phyloP scores from a whole-genome alignment of 1,140 invertebrate species.

The Hylyphantes graminicola region DNA sequence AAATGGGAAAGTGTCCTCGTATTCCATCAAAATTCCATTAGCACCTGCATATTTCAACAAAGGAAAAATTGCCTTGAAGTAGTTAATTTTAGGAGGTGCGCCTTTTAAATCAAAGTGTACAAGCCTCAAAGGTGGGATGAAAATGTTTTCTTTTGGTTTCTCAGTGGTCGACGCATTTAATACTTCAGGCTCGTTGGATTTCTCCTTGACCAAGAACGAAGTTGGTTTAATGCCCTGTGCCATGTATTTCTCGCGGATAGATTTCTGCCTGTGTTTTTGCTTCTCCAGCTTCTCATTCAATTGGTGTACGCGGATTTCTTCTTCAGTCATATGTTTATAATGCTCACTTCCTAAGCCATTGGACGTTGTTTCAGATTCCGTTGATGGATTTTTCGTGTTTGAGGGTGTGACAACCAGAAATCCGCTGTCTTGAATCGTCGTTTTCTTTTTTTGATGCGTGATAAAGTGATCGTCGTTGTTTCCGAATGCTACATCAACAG shows the following conservation, averaged over 20 bases:
- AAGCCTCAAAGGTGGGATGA: constrained; percentile 68
- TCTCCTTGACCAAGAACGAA: constrained; percentile 8
- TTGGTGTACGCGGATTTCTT: constrained; percentile 30
- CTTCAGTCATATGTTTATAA: constrained; percentile 38
- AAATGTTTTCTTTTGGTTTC: background rate
- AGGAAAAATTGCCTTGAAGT: constrained; percentile 74
- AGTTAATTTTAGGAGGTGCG: constrained; percentile 76
- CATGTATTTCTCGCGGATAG: constrained; percentile 23
- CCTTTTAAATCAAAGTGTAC: constrained; percentile 82
- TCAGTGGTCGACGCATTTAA: constrained; percentile 8
- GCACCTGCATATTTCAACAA: constrained; percentile 79
- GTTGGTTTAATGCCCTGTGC: constrained; percentile 46
- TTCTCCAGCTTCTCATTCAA: constrained; percentile 14
- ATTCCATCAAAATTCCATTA: constrained; percentile 91
- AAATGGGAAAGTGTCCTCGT: constrained; percentile 95
- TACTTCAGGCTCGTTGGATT: background rate
- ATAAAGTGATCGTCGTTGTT: background rate
- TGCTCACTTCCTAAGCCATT: constrained; percentile 16
- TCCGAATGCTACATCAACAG: constrained; percentile 15
- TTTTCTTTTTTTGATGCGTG: background rate
- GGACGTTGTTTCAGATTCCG: background rate
- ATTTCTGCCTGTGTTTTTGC: constrained; percentile 37
- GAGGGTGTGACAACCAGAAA: background rate
- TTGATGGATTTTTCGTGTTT: background rate
- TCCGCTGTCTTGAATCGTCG: background rate